Conservation (phyloP, 2,888 invertebrate species). For the Eupeodes latifasciatus region DNA sequence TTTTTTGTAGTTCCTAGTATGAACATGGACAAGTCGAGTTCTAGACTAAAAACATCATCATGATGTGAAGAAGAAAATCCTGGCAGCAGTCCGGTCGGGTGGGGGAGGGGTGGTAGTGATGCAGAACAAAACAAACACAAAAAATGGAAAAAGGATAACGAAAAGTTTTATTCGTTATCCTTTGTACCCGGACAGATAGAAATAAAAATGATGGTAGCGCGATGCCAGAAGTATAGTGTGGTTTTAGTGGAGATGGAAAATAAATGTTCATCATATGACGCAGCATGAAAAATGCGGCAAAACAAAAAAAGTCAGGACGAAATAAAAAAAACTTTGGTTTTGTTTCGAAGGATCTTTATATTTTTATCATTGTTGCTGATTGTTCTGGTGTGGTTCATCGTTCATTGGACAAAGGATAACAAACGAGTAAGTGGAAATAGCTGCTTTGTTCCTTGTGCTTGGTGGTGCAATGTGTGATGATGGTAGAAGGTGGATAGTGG, state of each 20-base stretch:
- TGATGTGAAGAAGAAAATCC: not conserved
- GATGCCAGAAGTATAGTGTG: not conserved
- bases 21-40: conserved; percentile 23
- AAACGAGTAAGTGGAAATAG: conserved; percentile 40
- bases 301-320: too few species aligned
- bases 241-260: not conserved
- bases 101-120: not conserved
- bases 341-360: conserved; percentile 26
- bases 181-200: conserved; percentile 6
- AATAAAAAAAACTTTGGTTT: conserved; percentile 32
- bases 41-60: conserved; percentile 41
- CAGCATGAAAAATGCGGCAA: conserved; percentile 37
- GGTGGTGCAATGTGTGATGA: too few species aligned
- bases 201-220: not conserved
- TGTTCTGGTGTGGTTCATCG: conserved; percentile 45
- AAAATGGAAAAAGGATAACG: conserved; percentile 22
- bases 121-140: not conserved
- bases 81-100: not conserved
- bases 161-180: conserved; percentile 50
- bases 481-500: too few species aligned
- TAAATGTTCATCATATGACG: conserved; percentile 34
- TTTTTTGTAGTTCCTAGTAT: not conserved
- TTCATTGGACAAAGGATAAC: conserved; percentile 56
- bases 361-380: conserved; percentile 46
- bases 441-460: conserved; percentile 8